Conservation (phyloP, 2,797 vertebrate species). For the Limnodromus scolopaceus region DNA sequence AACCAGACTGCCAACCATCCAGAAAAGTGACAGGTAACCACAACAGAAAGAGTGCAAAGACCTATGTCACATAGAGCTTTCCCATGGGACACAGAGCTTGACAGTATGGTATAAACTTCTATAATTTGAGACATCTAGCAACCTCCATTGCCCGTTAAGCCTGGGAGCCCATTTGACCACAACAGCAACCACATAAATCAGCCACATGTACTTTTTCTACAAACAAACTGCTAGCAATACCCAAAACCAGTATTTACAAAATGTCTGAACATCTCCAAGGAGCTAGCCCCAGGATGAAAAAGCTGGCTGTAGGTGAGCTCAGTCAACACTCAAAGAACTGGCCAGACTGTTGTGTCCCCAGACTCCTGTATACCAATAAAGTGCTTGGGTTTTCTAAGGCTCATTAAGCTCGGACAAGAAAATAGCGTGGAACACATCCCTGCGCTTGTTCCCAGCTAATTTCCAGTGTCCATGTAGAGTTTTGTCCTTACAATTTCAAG, state of each 20-base stretch:
- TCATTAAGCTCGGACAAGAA: background rate
- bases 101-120: background rate
- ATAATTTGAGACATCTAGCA: background rate
- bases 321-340: background rate
- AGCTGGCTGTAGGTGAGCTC: background rate
- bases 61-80: background rate
- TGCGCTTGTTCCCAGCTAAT: background rate
- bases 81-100: background rate
- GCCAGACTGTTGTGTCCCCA: background rate
- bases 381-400: background rate
- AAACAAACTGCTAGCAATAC: background rate
- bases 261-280: background rate
- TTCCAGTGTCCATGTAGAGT: background rate
- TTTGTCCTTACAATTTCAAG: constrained; percentile 29
- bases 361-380: background rate
- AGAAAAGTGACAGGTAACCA: background rate
- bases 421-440: background rate
- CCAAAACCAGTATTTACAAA: background rate
- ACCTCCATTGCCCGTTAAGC: background rate
- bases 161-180: background rate
- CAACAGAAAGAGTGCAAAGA: background rate
- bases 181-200: background rate
- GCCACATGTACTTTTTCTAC: background rate
- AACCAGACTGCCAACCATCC: background rate
- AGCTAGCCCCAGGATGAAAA: background rate